Percentiles rank a stretch among this genome's conserved stretches.
These are phyloP conservation scores for Cryptophagus acutangulus DNA, from an alignment of 2,888 invertebrate species.

Conservation along the genomic window DNA sequence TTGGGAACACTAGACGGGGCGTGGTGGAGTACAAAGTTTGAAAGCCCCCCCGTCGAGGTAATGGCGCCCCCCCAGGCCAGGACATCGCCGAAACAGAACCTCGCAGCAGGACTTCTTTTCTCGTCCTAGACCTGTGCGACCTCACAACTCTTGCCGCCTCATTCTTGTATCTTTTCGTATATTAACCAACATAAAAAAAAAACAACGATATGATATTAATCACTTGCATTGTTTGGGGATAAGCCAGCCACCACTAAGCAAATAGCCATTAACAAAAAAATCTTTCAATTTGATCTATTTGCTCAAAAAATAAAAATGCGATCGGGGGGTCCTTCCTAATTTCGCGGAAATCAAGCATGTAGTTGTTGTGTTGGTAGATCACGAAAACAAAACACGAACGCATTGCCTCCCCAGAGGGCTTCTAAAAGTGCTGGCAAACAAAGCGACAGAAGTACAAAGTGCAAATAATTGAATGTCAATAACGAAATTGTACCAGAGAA, in stretches of 20 bases:
- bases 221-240: neutral
- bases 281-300: no score
- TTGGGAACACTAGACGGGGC: constrained; percentile 36
- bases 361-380: no score
- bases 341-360: neutral
- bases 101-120: constrained; percentile 31
- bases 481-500: constrained; percentile 24
- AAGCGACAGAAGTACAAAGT: constrained; percentile 17
- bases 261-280: no score
- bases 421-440: constrained; percentile 5
- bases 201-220: neutral
- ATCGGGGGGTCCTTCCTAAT: no score
- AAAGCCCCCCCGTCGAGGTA: constrained; percentile 39
- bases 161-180: constrained; percentile 8
- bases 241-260: no score
- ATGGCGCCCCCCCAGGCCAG: constrained; percentile 43
- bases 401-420: constrained; percentile 3
- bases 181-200: neutral
- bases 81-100: constrained; percentile 41
- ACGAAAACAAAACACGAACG: constrained; percentile 4
- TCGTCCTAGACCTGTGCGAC: constrained; percentile 23
- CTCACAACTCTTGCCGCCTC: constrained; percentile 14
- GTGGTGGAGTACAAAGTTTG: constrained; percentile 34
- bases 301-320: no score
- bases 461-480: constrained; percentile 34